A percentile compares a stretch with the other conserved stretches of the same genome.
Conservation (phyloP, 2,888 invertebrate species). For the Scaptomyza parva region DNA sequence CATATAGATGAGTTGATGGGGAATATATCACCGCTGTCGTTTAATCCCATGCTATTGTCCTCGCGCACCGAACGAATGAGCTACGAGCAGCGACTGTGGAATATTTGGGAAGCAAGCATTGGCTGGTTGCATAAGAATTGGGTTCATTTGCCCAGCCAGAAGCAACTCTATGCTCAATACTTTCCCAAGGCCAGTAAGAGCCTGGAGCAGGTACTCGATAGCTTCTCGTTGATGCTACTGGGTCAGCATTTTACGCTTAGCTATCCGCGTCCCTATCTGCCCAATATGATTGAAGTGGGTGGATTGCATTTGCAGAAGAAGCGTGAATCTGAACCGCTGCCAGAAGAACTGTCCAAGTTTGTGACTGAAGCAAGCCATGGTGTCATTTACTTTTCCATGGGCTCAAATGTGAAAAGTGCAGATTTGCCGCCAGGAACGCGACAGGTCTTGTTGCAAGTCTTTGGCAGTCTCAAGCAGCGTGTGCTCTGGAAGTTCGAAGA, state of each 20-base stretch:
- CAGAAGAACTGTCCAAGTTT: conserved; percentile 80
- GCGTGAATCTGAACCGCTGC: conserved; percentile 67
- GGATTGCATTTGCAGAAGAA: conserved; percentile 81
- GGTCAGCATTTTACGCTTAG: conserved; percentile 82
- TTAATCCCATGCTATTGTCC: conserved; percentile 74
- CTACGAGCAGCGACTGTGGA: conserved; percentile 79
- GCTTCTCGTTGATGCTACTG: conserved; percentile 78
- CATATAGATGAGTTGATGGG: conserved; percentile 79
- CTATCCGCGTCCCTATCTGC: conserved; percentile 81
- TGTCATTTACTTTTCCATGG: conserved; percentile 85
- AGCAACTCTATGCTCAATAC: conserved; percentile 59
- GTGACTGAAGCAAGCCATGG: conserved; percentile 83
- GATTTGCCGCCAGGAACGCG: conserved; percentile 67
- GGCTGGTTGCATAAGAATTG: conserved; percentile 56
- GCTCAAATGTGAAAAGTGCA: conserved; percentile 82
- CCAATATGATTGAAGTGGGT: conserved; percentile 84
- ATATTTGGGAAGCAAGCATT: conserved; percentile 66
- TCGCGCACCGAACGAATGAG: conserved; percentile 83
- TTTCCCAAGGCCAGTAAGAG: conserved; percentile 63
- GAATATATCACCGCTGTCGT: conserved; percentile 80
- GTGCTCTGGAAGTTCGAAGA: conserved; percentile 85
- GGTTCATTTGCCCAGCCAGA: conserved; percentile 72
- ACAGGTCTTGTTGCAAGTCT: conserved; percentile 58
- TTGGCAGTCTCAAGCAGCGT: conserved; percentile 62
- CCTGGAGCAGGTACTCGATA: conserved; percentile 65